These are phyloP conservation scores for Sericinus montela DNA, from an alignment of 2,888 invertebrate species.

Conservation along the genomic window DNA sequence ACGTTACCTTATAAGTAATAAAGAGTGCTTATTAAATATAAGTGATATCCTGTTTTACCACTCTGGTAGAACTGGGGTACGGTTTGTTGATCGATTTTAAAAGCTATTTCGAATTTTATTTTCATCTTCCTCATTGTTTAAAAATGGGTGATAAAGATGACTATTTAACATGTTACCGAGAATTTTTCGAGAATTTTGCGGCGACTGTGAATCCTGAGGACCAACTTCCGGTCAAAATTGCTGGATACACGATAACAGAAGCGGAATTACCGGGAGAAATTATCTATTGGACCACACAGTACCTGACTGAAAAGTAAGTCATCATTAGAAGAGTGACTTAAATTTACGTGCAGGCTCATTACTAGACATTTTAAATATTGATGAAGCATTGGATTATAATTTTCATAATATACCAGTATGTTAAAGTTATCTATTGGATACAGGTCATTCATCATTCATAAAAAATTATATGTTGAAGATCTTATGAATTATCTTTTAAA, in stretches of 20 bases:
- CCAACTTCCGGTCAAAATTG: constrained; percentile 86
- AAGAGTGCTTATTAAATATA: constrained; percentile 17
- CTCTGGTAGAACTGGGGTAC: constrained; percentile 20
- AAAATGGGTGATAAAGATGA: constrained; percentile 82
- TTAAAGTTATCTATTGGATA: too few species aligned
- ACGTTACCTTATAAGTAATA: constrained; percentile 20
- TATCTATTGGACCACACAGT: constrained; percentile 87
- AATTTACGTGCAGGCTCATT: too few species aligned
- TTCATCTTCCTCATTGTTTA: constrained; percentile 18
- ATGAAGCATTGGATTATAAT: too few species aligned
- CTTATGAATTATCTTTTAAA: too few species aligned
- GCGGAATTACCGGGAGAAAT: constrained; percentile 86
- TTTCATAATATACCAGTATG: too few species aligned
- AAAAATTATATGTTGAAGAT: too few species aligned
- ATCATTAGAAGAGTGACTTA: background rate
- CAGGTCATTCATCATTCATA: too few species aligned
- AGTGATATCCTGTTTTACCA: constrained; percentile 11
- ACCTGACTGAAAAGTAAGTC: constrained; percentile 88
- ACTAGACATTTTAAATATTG: too few species aligned
- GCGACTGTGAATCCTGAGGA: constrained; percentile 84
- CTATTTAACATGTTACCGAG: constrained; percentile 83
- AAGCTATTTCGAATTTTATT: constrained; percentile 20
- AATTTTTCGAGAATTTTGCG: constrained; percentile 86
- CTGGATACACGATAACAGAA: constrained; percentile 83
- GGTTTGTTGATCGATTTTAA: constrained; percentile 27